These are phyloP conservation scores for Hirtodrosophila duncani DNA, from an alignment of 2,888 invertebrate species.

Conservation along the genomic window DNA sequence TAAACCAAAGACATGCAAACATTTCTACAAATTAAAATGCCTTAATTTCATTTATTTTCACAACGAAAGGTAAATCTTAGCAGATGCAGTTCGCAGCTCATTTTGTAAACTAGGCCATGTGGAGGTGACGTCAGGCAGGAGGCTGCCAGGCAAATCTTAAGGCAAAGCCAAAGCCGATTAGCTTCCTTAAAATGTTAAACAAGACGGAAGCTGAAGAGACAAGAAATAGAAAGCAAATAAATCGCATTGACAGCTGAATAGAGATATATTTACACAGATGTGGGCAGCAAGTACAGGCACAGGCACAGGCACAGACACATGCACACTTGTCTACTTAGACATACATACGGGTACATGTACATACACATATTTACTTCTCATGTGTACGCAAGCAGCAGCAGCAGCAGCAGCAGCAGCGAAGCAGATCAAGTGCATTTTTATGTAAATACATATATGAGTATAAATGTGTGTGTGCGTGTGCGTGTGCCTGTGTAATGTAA, in stretches of 20 bases:
- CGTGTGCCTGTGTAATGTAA: no score
- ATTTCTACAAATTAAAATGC: no score
- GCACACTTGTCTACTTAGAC: no score
- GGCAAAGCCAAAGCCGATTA: slow-evolving; percentile 57
- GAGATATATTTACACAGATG: slow-evolving; percentile 25
- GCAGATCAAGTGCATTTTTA: slow-evolving; percentile 69
- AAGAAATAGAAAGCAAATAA: slow-evolving; percentile 25
- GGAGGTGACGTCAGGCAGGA: background rate
- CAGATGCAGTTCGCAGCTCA: no score
- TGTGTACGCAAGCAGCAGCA: background rate
- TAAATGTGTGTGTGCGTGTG: slow-evolving; percentile 62
- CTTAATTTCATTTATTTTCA: no score
- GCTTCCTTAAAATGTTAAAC: slow-evolving; percentile 47
- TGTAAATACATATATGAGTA: slow-evolving; percentile 57
- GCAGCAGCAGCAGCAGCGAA: background rate
- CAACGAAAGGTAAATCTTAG: no score
- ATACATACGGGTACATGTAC: no score
- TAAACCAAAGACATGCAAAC: no score
- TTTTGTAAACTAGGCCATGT: no score
- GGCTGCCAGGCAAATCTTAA: slow-evolving; percentile 4
- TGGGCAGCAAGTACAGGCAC: background rate
- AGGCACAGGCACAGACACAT: slow-evolving; percentile 3
- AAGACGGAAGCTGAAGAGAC: slow-evolving; percentile 13
- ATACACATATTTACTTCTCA: slow-evolving; percentile 47
- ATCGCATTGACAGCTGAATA: slow-evolving; percentile 47